These are phyloP conservation scores for Dynastes tityus DNA, from an alignment of 2,888 invertebrate genomes.

Conservation along the genomic window DNA sequence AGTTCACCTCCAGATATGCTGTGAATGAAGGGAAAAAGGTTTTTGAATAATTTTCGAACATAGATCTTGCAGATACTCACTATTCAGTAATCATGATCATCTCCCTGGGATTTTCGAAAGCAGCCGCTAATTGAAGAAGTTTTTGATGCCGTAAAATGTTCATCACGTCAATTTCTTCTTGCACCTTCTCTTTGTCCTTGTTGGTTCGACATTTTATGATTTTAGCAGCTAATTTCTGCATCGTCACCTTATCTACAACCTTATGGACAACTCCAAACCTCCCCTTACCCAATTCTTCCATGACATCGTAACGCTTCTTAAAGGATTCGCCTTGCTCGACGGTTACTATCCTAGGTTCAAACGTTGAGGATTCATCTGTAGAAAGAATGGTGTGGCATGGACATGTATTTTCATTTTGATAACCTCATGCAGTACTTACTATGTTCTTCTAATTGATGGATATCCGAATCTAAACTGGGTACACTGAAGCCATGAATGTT, in stretches of 20 bases:
- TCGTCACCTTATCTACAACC: slow-evolving; percentile 78
- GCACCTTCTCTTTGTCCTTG: slow-evolving; percentile 83
- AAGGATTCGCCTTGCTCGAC: slow-evolving; percentile 76
- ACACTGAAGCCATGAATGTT: slow-evolving; percentile 83
- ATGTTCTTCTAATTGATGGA: slow-evolving; percentile 69
- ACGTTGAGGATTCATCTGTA: slow-evolving; percentile 60
- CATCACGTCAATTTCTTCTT: slow-evolving; percentile 91
- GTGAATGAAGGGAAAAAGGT: slow-evolving; percentile 54
- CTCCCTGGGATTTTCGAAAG: slow-evolving; percentile 84
- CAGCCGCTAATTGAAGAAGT: slow-evolving; percentile 86
- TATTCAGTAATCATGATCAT: slow-evolving; percentile 93
- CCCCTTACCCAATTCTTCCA: slow-evolving; percentile 85
- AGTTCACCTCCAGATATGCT: slow-evolving; percentile 95
- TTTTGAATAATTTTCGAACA: neutral
- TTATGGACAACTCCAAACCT: slow-evolving; percentile 82
- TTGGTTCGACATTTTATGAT: slow-evolving; percentile 82
- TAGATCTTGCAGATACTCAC: slow-evolving; percentile 75
- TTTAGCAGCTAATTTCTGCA: slow-evolving; percentile 86
- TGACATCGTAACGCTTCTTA: slow-evolving; percentile 76
- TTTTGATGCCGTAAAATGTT: slow-evolving; percentile 87
- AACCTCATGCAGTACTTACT: slow-evolving; percentile 62
- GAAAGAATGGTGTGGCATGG: neutral
- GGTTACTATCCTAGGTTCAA: slow-evolving; percentile 68
- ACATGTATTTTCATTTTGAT: neutral
- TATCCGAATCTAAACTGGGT: slow-evolving; percentile 76